Evolutionary conservation across 2,113 vertebrate species (phyloP).

Genomic region (Gobiocypris rarus): DNA sequence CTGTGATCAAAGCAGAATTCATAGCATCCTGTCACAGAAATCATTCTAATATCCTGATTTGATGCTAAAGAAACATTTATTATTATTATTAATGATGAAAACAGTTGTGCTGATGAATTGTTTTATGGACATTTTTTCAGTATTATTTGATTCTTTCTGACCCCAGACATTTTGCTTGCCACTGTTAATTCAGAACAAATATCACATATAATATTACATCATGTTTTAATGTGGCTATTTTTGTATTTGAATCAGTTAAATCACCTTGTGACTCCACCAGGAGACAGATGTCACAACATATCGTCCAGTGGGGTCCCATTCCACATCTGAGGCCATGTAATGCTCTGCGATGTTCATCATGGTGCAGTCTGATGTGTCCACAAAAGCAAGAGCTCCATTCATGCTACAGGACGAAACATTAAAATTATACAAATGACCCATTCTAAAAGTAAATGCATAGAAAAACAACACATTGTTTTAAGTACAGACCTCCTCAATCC

Average conservation of each 20-base stretch:
- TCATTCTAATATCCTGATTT: neutral
- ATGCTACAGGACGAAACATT: slow-evolving; percentile 78
- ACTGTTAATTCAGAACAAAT: neutral
- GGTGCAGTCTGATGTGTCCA: slow-evolving; percentile 97
- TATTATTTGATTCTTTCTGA: no score
- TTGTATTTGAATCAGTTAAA: neutral
- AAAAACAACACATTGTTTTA: neutral
- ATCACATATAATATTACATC: neutral
- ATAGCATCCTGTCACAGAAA: neutral
- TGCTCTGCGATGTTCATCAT: slow-evolving; percentile 99
- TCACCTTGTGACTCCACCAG: slow-evolving; percentile 99
- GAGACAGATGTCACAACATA: slow-evolving; percentile 96
- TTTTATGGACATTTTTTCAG: no score
- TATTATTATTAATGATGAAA: no score
- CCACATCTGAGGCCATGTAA: slow-evolving; percentile 96
- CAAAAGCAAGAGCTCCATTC: slow-evolving; percentile 96
- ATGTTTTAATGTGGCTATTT: no score
- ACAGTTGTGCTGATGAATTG: no score
- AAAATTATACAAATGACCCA: neutral
- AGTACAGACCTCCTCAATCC: slow-evolving; percentile 90
- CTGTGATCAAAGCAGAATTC: neutral
- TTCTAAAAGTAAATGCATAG: neutral
- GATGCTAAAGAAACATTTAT: neutral
- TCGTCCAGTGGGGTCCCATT: slow-evolving; percentile 97
- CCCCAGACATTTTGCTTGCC: neutral